Evolutionary conservation across 2,888 invertebrate species (phyloP), one percentile per base, ranked within the genome.

Genomic region (Agonopterix heracliana): DNA sequence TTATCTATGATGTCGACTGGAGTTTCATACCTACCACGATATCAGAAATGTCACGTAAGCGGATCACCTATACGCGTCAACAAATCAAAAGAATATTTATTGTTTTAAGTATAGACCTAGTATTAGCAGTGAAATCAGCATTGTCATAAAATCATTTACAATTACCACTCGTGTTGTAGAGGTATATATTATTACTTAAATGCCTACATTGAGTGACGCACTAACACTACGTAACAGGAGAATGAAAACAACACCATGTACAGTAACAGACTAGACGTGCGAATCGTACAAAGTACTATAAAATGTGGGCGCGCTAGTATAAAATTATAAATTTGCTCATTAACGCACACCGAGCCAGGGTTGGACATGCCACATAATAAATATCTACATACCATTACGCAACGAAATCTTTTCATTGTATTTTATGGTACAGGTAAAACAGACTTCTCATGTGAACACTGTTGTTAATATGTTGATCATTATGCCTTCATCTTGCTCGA

Each of bases 191-290:
- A 57, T 43, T 51, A 54, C 50, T 56, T 26, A 56, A 47, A 49
- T 45, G 59, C 55, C 49, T 60, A 59, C 59, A 49, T 46, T 40
- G 49, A 53, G 66, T 77, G 74, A 78, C 78, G 71, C 66, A 67
- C 55, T 61, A 71, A 49, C 44, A 50, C 67, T 55, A 71, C 66
- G 70, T 70, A 68, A 71, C 61, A 55, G 56, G 51, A 52, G 47
- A 53, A 63, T 57, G 62, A 68, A 64, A 66, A 65, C 65, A 66
- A 58, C 61, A 58, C 64, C 59, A 63, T 67, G 54, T 65, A 65
- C 52, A 68, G 60, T 59, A 59, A 54, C 56, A 43, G 52, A 50
- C 54, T 53, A 51, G 46, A 52, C 51, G 54, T 46, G 50, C 46
- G 35, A 14, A 43, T 50, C 34, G 41, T 47, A 46, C 49, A 38